phyloP scores from a whole-genome alignment of 2,113 vertebrate species.

The Sylvietta virens region DNA sequence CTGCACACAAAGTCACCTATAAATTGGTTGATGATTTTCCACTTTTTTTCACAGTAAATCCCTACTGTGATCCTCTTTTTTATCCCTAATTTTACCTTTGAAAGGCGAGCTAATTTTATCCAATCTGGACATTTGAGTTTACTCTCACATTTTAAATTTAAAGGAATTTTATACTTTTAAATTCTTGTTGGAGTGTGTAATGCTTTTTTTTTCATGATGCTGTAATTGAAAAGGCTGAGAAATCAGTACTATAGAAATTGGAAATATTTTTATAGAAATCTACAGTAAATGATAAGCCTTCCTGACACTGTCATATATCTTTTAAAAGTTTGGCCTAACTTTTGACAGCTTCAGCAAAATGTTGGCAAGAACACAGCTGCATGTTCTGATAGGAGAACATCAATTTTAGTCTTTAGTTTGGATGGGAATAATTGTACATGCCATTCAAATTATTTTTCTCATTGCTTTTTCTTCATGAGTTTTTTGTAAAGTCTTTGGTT shows the following conservation, averaged over 20 bases:
- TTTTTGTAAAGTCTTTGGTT: background rate
- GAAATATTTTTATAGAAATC: background rate
- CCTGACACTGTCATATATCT: background rate
- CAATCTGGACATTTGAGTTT: background rate
- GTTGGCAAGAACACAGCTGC: background rate
- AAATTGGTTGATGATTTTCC: conserved; percentile 26
- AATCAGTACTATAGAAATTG: background rate
- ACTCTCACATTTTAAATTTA: background rate
- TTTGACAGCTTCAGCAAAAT: background rate
- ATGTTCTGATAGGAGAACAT: background rate
- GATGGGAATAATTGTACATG: background rate
- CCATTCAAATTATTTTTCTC: background rate
- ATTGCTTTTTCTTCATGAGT: background rate
- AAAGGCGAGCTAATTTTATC: background rate
- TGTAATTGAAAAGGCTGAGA: background rate
- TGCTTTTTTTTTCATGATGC: background rate
- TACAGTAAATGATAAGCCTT: background rate
- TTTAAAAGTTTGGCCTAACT: background rate
- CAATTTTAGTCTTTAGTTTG: background rate
- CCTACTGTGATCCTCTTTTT: background rate
- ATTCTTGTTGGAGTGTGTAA: background rate
- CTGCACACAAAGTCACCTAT: background rate
- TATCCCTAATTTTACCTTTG: background rate
- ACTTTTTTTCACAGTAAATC: background rate
- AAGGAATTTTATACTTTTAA: background rate